phyloP scores from a whole-genome alignment of 2,888 invertebrate species.

The Sarcophaga caerulescens region DNA sequence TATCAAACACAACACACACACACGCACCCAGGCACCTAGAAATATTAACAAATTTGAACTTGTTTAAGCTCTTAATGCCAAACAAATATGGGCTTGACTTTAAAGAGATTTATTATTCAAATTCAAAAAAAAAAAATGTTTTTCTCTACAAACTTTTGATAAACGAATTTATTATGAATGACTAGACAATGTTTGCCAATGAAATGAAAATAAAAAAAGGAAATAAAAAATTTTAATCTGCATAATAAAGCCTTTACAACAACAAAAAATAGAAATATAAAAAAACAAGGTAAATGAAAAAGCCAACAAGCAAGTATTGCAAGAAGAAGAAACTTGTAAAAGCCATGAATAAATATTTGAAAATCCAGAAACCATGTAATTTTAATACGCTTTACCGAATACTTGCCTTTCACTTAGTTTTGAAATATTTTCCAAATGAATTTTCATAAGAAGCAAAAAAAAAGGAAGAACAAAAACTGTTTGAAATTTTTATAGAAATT shows the following conservation, averaged over 20 bases:
- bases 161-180: not conserved
- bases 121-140: not conserved
- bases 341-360: too few relatives aligned
- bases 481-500: not conserved
- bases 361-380: too few relatives aligned
- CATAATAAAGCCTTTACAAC: not conserved
- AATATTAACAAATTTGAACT: not conserved
- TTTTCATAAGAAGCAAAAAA: too few relatives aligned
- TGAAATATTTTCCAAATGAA: too few relatives aligned
- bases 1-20: not conserved
- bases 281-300: not conserved
- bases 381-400: too few relatives aligned
- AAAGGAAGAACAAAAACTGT: not conserved
- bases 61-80: not conserved
- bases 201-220: not conserved
- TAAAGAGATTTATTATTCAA: not conserved
- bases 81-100: not conserved
- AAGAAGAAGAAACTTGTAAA: too few relatives aligned
- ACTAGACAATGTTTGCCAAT: slow-evolving; percentile 9
- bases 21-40: too few relatives aligned
- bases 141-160: not conserved
- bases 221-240: not conserved
- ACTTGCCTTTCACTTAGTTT: too few relatives aligned
- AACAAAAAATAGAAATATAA: too few relatives aligned
- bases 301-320: too few relatives aligned